A percentile compares a stretch with the other conserved stretches of the same genome.
These are phyloP conservation scores for Oedothorax gibbosus DNA, from an alignment of 1,140 invertebrate genomes.

Conservation along the genomic window DNA sequence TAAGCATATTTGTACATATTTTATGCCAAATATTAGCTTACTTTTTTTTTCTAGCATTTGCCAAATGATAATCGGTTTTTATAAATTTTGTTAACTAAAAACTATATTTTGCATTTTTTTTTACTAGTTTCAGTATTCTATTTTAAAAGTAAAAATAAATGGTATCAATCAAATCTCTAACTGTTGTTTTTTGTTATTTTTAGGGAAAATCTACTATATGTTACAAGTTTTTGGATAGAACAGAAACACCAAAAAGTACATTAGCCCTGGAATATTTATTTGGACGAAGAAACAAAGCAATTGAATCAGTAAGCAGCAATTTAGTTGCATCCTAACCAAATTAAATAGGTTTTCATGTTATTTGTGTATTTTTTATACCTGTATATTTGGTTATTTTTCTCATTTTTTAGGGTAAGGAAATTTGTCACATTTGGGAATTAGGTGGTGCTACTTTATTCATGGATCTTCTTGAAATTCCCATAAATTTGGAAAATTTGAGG, in stretches of 20 bases:
- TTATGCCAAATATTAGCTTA: no score
- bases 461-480: constrained; percentile 72
- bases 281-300: constrained; percentile 78
- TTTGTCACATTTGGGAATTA: constrained; percentile 90
- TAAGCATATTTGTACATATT: no score
- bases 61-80: no score
- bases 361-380: neutral
- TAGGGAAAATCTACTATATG: constrained; percentile 87
- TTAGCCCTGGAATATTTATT: constrained; percentile 88
- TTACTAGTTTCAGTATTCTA: no score
- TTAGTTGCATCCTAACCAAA: neutral
- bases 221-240: constrained; percentile 84
- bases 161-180: neutral
- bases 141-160: no score
- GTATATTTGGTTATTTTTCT: neutral
- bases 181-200: constrained; percentile 64
- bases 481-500: constrained; percentile 72
- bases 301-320: constrained; percentile 76
- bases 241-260: constrained; percentile 81
- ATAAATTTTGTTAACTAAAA: no score
- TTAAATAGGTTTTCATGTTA: no score
- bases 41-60: no score
- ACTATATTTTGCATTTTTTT: no score
- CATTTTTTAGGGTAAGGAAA: constrained; percentile 76
- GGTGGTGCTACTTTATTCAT: constrained; percentile 77